These are phyloP conservation scores for Malaclemys terrapin DNA, from an alignment of 2,113 vertebrate genomes.

Conservation along the genomic window DNA sequence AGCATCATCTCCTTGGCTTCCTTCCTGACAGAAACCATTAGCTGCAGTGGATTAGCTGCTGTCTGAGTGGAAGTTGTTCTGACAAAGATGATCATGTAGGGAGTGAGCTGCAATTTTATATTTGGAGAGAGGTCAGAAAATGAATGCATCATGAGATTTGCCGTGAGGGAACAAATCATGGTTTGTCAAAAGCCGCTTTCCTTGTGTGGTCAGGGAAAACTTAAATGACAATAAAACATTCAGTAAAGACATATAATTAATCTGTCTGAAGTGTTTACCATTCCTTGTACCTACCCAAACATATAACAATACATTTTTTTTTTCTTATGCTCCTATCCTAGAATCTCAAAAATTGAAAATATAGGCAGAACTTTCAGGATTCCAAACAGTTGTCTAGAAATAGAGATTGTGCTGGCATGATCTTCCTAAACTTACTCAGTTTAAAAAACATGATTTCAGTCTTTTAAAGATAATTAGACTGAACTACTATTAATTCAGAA, in stretches of 20 bases:
- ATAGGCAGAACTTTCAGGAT: not conserved
- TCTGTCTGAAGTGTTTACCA: slow-evolving; percentile 31
- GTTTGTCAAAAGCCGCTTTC: slow-evolving; percentile 28
- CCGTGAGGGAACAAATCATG: not conserved
- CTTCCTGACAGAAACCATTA: slow-evolving; percentile 48
- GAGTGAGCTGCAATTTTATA: slow-evolving; percentile 18
- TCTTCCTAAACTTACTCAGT: not conserved
- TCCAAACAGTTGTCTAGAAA: not conserved
- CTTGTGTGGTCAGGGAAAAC: not conserved
- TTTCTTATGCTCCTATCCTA: not conserved
- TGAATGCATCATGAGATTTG: not conserved
- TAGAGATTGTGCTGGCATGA: not conserved
- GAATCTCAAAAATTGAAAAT: not conserved
- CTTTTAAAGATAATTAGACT: not conserved
- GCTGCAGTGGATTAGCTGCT: slow-evolving; percentile 13
- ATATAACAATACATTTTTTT: not conserved
- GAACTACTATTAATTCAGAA: not conserved
- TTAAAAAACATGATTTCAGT: not conserved
- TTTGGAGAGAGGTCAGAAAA: slow-evolving; percentile 42
- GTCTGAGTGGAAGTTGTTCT: not conserved
- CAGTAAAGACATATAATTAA: not conserved
- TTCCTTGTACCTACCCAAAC: not conserved
- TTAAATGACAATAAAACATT: not conserved
- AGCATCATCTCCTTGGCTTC: slow-evolving; percentile 16
- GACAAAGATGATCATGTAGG: not conserved